Base-by-base conservation (phyloP, 2,888 invertebrate genomes). In the Cerceris rybyensis region DNA sequence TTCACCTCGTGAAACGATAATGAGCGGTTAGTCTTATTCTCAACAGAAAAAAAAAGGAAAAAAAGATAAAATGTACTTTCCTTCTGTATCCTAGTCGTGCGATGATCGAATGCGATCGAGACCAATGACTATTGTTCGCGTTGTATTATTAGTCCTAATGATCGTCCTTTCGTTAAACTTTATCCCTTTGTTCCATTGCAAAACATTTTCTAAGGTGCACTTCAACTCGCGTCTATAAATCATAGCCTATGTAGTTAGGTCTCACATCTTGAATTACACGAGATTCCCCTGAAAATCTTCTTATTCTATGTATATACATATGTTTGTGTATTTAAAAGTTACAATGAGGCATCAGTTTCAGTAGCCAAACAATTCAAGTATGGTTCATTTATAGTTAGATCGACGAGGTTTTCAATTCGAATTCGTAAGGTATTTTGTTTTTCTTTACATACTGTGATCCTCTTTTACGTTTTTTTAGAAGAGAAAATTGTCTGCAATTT, bases 261-360 rank as follows among this genome's bases (percentile, higher is more conserved):
- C 46, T n/a, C 2, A 13, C 50, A 6, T 11, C n/a, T 50, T n/a
- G 2, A 2, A 16, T 16, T 9, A 55, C 11, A 17, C 11, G 17
- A 55, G 17, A 55, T 55, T 55, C 55, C 55, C 7, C 17, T 55
- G 13, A 55, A 55, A 55, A 55, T 55, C 16, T 17, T 52, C 11
- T 7, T 9, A 7, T 17, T 55, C 6, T 55, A 17, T 55, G 6
- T 13, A 55, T 11, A 55, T 55, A 8, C 8, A 17, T 9, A 55
- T n/a, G 14, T 1, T 8, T 13, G 7, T 14, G 1, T 52, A 7
- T 2, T 17, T 1, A 1, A 55, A 7, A 13, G n/a, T 13, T n/a
- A n/a, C 50, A 50, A 9, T 7, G 17, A 55, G 55, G 1, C 55
- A 2, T 55, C 28, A 55, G 55, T 17, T 28, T 13, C 52, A 14